A percentile compares a stretch with the other conserved stretches of the same genome.
phyloP scores from a whole-genome alignment of 2,888 invertebrate genomes.

The Hemicrepidius hirtus region DNA sequence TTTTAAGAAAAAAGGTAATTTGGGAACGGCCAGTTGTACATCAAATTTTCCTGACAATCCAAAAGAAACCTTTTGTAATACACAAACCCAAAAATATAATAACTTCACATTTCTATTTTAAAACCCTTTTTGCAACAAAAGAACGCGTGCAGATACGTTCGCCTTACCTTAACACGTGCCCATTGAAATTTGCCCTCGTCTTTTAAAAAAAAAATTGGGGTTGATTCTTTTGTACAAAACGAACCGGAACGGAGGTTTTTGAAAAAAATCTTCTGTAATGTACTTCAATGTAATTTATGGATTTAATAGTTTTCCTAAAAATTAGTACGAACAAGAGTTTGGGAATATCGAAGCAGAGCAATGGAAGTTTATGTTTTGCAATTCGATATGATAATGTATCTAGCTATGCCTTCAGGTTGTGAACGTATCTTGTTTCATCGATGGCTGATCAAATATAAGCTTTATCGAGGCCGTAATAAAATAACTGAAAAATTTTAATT shows the following conservation, averaged over 20 bases:
- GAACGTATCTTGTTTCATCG: slow-evolving; percentile 49
- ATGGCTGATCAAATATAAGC: slow-evolving; percentile 41
- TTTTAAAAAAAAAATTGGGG: background rate
- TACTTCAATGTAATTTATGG: background rate
- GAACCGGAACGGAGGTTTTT: background rate
- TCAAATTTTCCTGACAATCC: background rate
- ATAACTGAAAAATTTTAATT: too few species aligned
- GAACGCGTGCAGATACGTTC: background rate
- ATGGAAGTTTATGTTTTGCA: slow-evolving; percentile 47
- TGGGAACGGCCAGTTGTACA: too few species aligned
- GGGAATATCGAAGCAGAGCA: slow-evolving; percentile 37
- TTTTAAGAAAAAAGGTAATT: too few species aligned
- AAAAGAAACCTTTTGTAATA: background rate
- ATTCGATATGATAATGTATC: slow-evolving; percentile 50
- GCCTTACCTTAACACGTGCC: slow-evolving; percentile 23
- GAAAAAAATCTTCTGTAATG: background rate
- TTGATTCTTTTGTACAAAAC: background rate
- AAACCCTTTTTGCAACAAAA: slow-evolving; percentile 13
- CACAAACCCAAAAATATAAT: slow-evolving; percentile 14
- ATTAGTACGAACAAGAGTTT: slow-evolving; percentile 28
- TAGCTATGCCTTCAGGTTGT: slow-evolving; percentile 34
- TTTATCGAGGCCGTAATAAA: too few species aligned
- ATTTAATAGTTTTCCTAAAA: slow-evolving; percentile 2
- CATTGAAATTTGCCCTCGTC: background rate
- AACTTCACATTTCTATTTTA: slow-evolving; percentile 6